phyloP scores from a whole-genome alignment of 2,888 invertebrate species.

The Eilema caniola region DNA sequence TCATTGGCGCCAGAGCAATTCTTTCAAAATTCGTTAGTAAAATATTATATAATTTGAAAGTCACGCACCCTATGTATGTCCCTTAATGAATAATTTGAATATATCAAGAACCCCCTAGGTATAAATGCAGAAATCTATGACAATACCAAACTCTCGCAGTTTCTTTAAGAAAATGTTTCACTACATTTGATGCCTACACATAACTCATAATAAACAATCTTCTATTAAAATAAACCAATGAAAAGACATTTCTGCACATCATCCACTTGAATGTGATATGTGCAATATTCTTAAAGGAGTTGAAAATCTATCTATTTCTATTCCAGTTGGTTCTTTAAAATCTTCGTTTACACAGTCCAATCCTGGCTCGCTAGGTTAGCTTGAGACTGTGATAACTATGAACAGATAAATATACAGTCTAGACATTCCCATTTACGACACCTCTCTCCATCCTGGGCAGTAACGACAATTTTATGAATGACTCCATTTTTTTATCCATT shows the following conservation, averaged over 20 bases:
- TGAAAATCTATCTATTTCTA: neutral
- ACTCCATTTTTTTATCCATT: constrained; percentile 26
- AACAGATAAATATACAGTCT: constrained; percentile 30
- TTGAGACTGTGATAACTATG: constrained; percentile 10
- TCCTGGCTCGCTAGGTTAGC: neutral
- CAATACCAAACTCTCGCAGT: no score
- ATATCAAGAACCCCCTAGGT: no score
- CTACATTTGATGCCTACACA: no score
- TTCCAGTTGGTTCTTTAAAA: neutral
- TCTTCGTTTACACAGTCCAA: neutral
- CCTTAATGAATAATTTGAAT: neutral
- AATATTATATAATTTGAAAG: no score
- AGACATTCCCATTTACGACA: constrained; percentile 42
- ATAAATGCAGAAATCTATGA: no score
- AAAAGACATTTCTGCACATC: no score
- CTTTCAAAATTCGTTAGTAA: neutral
- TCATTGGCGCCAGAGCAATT: constrained; percentile 22
- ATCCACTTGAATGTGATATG: no score
- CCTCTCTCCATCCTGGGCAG: constrained; percentile 11
- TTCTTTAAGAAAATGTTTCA: no score
- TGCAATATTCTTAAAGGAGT: neutral
- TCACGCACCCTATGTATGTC: no score
- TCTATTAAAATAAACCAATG: no score
- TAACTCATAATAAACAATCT: no score
- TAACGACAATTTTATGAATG: constrained; percentile 30